Conservation (phyloP, 2,113 vertebrate genomes). For the Acanthochromis polyacanthus region DNA sequence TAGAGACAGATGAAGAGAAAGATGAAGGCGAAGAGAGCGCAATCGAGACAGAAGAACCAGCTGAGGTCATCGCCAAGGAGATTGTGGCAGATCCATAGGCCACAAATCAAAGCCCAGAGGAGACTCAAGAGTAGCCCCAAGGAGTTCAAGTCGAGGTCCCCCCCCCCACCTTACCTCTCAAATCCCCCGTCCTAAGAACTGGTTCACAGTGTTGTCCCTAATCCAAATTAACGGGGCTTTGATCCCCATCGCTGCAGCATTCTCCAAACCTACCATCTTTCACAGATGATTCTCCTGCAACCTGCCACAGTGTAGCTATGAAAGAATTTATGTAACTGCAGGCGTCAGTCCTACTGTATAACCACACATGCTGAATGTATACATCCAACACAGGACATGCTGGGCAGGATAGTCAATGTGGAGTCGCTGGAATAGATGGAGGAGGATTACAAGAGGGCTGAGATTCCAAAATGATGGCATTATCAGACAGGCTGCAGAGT, state of each 20-base stretch:
- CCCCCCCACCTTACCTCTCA: slow-evolving; percentile 50
- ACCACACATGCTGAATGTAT: slow-evolving; percentile 77
- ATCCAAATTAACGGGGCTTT: slow-evolving; percentile 33
- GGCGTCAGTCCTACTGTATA: slow-evolving; percentile 40
- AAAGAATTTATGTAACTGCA: slow-evolving; percentile 14
- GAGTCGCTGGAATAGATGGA: slow-evolving; percentile 39
- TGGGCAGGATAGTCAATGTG: not conserved
- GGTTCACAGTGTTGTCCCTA: slow-evolving; percentile 37
- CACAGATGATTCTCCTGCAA: not conserved
- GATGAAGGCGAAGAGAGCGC: slow-evolving; percentile 37
- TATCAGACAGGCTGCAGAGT: not conserved
- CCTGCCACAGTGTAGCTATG: slow-evolving; percentile 41
- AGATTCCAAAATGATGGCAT: not conserved
- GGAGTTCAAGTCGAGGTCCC: slow-evolving; percentile 9
- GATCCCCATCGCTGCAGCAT: slow-evolving; percentile 43
- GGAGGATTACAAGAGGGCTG: not conserved
- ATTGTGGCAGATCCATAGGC: slow-evolving; percentile 25
- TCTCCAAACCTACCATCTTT: slow-evolving; percentile 32
- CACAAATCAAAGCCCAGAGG: slow-evolving; percentile 49
- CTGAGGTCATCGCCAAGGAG: slow-evolving; percentile 52
- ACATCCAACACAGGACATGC: slow-evolving; percentile 25
- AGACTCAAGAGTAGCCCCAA: slow-evolving; percentile 51
- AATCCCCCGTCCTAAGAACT: slow-evolving; percentile 29
- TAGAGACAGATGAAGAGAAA: slow-evolving; percentile 61
- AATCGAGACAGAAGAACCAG: slow-evolving; percentile 40